A percentile compares a stretch with the other conserved stretches of the same genome.
Conservation (phyloP, 1,140 invertebrate species). For the Oscheius sp. region DNA sequence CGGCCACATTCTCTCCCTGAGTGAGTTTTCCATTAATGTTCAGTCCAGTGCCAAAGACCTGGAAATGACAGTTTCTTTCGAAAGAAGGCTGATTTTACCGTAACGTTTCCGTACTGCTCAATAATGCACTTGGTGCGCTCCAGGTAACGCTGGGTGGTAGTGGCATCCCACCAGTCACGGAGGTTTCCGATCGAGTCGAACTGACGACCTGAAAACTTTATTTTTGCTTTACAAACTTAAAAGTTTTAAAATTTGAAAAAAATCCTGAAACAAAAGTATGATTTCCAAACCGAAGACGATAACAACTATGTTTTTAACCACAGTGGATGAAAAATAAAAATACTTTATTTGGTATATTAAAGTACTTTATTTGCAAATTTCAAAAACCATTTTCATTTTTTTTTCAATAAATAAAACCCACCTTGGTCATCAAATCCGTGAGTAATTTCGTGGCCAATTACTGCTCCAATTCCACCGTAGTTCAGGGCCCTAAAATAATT, state of each 20-base stretch:
- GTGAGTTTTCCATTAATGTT: constrained; percentile 64
- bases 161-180: constrained; percentile 76
- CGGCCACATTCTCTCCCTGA: constrained; percentile 65
- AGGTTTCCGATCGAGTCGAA: constrained; percentile 85
- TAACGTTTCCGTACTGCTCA: constrained; percentile 77
- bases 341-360: too few relatives aligned
- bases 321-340: too few relatives aligned
- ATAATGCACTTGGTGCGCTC: constrained; percentile 83
- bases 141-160: constrained; percentile 33
- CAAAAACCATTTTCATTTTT: constrained; percentile 30
- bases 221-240: too few relatives aligned
- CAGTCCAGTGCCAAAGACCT: constrained; percentile 35
- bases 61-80: constrained; percentile 18
- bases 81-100: constrained; percentile 65
- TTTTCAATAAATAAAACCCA: too few relatives aligned
- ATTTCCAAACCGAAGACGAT: too few relatives aligned
- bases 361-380: too few relatives aligned
- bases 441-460: constrained; percentile 66
- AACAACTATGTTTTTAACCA: too few relatives aligned
- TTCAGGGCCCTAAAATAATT: constrained; percentile 61
- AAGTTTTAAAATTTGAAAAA: too few relatives aligned
- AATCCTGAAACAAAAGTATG: too few relatives aligned
- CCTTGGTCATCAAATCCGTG: constrained; percentile 65
- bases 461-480: constrained; percentile 65
- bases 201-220: too few relatives aligned